Evolutionary conservation across 2,113 vertebrate genomes (phyloP).

Genomic region (Python bivittatus): DNA sequence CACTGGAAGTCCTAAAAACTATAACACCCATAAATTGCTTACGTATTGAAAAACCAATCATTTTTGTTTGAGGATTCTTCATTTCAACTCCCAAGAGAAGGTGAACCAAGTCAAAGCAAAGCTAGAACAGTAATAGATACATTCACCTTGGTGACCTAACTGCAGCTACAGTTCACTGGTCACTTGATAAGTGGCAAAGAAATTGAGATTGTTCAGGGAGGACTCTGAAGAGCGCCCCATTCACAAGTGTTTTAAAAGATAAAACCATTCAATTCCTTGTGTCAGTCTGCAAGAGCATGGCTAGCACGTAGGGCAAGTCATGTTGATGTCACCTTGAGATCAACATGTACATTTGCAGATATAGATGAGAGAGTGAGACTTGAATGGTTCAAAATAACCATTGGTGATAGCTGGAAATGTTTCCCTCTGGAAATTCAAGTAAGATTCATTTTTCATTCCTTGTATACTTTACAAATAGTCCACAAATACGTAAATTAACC

Average conservation of each 20-base stretch:
- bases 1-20: neutral
- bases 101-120: neutral
- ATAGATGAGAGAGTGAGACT: neutral
- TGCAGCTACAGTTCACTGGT: neutral
- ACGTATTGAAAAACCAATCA: neutral
- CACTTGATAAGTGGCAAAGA: neutral
- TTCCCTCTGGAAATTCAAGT: neutral
- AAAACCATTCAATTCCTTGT: neutral
- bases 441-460: neutral
- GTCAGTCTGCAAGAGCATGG: rapidly evolving
- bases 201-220: neutral
- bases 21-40: neutral
- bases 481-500: rapidly evolving
- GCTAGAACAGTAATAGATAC: rapidly evolving
- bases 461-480: rapidly evolving
- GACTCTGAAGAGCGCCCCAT: neutral
- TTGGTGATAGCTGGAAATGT: neutral
- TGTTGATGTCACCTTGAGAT: neutral
- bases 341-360: neutral
- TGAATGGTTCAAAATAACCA: neutral
- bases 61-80: neutral
- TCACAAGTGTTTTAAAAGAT: neutral
- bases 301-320: neutral
- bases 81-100: neutral
- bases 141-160: neutral